Conservation (phyloP, 2,797 vertebrate species). For the Thalassophryne amazonica region DNA sequence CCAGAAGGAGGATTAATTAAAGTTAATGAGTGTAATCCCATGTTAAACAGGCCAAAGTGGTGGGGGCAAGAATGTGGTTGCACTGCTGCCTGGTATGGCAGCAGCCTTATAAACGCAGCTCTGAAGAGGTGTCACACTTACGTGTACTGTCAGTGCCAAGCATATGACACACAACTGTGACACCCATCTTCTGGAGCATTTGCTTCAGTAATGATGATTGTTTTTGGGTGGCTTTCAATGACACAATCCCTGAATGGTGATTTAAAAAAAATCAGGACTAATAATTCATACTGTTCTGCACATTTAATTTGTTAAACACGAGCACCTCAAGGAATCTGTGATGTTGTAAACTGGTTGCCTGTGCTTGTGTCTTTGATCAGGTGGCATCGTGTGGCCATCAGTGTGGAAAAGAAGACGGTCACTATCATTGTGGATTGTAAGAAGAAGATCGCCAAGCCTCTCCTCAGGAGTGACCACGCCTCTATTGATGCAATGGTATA, state of each 20-base stretch:
- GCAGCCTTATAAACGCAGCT: constrained; percentile 60
- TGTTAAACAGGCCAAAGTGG: constrained; percentile 81
- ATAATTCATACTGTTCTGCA: no score
- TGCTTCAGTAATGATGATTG: not conserved
- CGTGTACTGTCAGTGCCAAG: constrained; percentile 40
- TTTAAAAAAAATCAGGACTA: not conserved
- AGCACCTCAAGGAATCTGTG: no score
- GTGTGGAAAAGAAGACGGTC: constrained; percentile 93
- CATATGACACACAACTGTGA: not conserved
- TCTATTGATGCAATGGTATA: constrained; percentile 87
- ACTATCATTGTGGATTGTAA: constrained; percentile 96
- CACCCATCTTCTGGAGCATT: not conserved
- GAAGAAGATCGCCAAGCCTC: constrained; percentile 88
- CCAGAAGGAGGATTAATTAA: constrained; percentile 81
- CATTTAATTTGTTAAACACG: no score
- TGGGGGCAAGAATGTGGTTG: constrained; percentile 77
- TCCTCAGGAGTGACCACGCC: constrained; percentile 85
- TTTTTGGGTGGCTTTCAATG: no score
- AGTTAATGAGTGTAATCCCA: constrained; percentile 85
- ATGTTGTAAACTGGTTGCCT: no score
- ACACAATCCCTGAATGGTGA: not conserved
- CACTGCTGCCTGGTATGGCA: constrained; percentile 71
- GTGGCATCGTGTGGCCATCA: constrained; percentile 97
- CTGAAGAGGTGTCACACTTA: constrained; percentile 70
- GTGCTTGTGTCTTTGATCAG: constrained; percentile 64